phyloP scores from a whole-genome alignment of 2,797 vertebrate species.

The Acropternis orthonyx region DNA sequence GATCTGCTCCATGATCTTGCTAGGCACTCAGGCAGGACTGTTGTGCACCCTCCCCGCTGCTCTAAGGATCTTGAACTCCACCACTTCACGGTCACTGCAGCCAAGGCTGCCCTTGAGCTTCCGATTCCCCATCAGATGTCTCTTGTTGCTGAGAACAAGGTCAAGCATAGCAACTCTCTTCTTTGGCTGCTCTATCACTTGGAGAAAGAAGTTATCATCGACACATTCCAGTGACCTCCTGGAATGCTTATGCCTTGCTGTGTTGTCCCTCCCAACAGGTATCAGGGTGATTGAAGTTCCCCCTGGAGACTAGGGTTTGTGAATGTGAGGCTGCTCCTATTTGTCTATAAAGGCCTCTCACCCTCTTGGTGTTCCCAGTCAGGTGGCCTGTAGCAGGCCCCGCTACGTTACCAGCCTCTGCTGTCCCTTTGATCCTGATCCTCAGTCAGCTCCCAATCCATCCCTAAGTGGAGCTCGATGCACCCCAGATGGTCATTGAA shows the following conservation, averaged over 20 bases:
- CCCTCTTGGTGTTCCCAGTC: neutral
- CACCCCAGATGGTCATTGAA: neutral
- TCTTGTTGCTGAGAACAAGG: neutral
- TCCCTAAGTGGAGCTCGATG: neutral
- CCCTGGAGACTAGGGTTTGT: neutral
- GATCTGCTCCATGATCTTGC: neutral
- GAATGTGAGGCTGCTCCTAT: neutral
- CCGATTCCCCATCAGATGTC: neutral
- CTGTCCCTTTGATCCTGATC: neutral
- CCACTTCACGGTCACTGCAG: neutral
- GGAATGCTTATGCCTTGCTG: neutral
- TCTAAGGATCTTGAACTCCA: neutral
- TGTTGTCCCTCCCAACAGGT: neutral
- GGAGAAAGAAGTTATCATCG: neutral
- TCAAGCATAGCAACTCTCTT: neutral
- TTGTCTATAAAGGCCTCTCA: neutral
- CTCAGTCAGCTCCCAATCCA: neutral
- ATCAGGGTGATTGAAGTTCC: neutral
- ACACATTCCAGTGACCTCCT: neutral
- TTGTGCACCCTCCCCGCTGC: neutral
- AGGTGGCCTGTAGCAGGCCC: neutral
- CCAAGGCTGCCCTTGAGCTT: neutral
- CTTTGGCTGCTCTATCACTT: neutral
- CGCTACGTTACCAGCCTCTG: neutral
- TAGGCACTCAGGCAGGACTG: neutral